Evolutionary conservation across 2,888 invertebrate genomes (phyloP).

Genomic region (Drosophila mulleri): DNA sequence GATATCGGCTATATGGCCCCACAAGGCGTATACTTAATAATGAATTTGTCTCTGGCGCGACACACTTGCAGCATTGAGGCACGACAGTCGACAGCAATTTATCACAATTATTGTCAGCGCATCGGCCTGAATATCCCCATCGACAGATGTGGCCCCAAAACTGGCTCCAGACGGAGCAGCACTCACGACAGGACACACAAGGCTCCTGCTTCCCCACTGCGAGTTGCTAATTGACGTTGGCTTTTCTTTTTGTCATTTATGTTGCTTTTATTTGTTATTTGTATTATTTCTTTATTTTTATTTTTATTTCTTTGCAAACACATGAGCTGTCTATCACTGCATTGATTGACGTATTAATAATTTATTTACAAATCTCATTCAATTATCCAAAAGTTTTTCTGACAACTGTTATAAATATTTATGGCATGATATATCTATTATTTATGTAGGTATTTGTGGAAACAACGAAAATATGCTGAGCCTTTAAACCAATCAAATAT

Average conservation of each 20-base stretch:
- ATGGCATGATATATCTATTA: neutral
- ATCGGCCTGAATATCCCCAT: conserved; percentile 2
- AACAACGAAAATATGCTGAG: neutral
- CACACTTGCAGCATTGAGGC: conserved; percentile 19
- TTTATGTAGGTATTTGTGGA: neutral
- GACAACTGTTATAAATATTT: neutral
- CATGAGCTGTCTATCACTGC: conserved; percentile 2
- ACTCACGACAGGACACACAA: neutral
- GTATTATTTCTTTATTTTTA: neutral
- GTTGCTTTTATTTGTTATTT: neutral
- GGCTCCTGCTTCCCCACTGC: conserved; percentile 2
- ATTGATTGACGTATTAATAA: conserved; percentile 26
- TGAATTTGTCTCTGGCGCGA: conserved; percentile 29
- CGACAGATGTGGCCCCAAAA: conserved; percentile 26
- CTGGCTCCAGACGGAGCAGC: neutral
- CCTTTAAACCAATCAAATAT: neutral
- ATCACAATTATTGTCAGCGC: conserved; percentile 70
- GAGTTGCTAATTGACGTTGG: conserved; percentile 19
- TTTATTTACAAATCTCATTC: conserved; percentile 2
- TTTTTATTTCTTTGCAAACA: neutral
- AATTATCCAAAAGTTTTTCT: neutral
- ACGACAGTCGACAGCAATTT: conserved; percentile 48
- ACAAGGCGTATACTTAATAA: conserved; percentile 39
- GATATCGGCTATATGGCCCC: neutral
- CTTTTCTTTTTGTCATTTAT: neutral